Conservation (phyloP, 2,888 invertebrate species). For the Andrena haemorrhoa region DNA sequence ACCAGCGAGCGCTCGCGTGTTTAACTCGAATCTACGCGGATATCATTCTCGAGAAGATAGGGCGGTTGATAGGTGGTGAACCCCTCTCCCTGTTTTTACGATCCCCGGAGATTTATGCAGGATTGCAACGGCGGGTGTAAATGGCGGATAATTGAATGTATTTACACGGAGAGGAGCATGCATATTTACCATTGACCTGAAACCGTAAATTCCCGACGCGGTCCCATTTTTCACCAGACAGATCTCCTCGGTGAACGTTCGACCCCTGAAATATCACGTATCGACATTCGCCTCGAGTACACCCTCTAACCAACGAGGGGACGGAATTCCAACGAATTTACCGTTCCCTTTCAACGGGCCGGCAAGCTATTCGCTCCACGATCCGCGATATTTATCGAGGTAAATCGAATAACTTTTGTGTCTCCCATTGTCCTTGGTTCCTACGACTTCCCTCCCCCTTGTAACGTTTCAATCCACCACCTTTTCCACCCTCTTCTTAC, state of each 20-base stretch:
- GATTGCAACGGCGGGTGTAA: not conserved
- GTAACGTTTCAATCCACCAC: conserved; percentile 50
- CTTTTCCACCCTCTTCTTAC: not conserved
- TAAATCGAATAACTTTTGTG: conserved; percentile 57
- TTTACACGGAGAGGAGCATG: not conserved
- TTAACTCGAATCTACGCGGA: conserved; percentile 1
- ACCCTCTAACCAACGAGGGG: not conserved
- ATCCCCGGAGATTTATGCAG: too few relatives aligned
- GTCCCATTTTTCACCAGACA: not conserved
- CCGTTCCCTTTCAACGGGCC: conserved; percentile 15
- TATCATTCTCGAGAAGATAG: not conserved
- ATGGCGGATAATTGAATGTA: not conserved
- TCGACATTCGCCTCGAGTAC: conserved; percentile 12
- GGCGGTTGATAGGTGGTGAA: too few relatives aligned
- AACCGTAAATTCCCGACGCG: not conserved
- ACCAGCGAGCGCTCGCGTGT: not conserved
- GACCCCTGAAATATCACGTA: not conserved
- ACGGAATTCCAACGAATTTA: conserved; percentile 20
- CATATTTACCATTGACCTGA: not conserved
- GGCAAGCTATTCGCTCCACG: conserved; percentile 19
- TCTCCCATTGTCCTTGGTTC: conserved; percentile 38
- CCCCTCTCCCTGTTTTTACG: not conserved
- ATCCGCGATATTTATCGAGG: conserved; percentile 53
- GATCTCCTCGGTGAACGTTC: not conserved
- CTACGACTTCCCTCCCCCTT: conserved; percentile 11